phyloP scores from a whole-genome alignment of 1,140 invertebrate genomes.

The Anoplolepis gracilipes region DNA sequence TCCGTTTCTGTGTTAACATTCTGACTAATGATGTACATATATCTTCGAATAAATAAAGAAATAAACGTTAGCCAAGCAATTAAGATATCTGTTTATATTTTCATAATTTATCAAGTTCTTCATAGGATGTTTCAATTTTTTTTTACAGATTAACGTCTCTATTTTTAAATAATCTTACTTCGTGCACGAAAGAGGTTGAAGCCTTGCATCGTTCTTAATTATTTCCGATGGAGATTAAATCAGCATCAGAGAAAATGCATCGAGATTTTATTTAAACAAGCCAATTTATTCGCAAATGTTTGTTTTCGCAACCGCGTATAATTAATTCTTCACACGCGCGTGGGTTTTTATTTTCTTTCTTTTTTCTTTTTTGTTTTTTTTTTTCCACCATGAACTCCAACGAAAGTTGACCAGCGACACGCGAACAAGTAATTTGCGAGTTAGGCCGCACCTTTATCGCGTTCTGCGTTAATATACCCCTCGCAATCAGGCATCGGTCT shows the following conservation, averaged over 20 bases:
- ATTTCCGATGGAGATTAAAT: not conserved
- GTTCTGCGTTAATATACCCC: slow-evolving; percentile 44
- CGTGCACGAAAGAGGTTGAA: not conserved
- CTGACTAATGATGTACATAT: not conserved
- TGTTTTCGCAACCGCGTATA: not conserved
- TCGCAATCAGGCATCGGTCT: slow-evolving; percentile 54
- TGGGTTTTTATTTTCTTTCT: not conserved
- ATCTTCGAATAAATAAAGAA: slow-evolving; percentile 17
- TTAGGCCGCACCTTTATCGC: slow-evolving; percentile 46
- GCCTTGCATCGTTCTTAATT: slow-evolving; percentile 1
- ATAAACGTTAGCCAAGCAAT: not conserved
- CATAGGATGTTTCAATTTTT: not conserved
- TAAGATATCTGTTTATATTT: not conserved
- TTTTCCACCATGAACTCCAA: too few species aligned
- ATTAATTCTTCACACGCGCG: slow-evolving; percentile 13
- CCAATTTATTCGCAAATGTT: slow-evolving; percentile 25
- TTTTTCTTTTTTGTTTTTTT: too few species aligned
- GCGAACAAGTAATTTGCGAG: slow-evolving; percentile 53
- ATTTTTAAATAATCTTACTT: not conserved
- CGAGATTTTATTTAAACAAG: not conserved
- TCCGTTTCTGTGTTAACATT: not conserved
- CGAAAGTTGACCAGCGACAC: slow-evolving; percentile 2
- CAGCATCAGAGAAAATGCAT: not conserved
- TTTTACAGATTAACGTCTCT: not conserved
- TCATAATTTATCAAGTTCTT: not conserved